Conservation (phyloP, 2,113 vertebrate species). For the Geococcyx californianus region DNA sequence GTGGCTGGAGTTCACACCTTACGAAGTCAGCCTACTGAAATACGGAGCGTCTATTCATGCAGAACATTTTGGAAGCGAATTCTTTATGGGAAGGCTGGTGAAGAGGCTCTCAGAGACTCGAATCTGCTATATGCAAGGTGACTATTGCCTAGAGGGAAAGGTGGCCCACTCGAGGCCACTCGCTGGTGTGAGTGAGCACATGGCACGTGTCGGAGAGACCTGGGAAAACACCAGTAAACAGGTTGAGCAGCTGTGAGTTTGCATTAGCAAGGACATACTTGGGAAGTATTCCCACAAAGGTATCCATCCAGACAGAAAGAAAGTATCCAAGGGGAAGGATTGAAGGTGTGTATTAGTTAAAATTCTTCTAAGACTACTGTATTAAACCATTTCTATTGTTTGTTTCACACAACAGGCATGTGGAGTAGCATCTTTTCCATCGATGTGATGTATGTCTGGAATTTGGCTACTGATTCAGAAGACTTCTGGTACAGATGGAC, state of each 20-base stretch:
- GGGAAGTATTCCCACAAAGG: neutral
- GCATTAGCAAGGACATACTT: neutral
- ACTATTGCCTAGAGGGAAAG: neutral
- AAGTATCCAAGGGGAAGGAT: neutral
- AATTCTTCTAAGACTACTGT: neutral
- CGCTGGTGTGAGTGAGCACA: accelerated
- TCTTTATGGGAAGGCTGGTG: slow-evolving; percentile 79
- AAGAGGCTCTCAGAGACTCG: slow-evolving; percentile 77
- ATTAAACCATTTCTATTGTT: neutral
- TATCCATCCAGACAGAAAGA: neutral
- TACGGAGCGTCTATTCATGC: slow-evolving; percentile 75
- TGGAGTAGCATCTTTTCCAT: slow-evolving; percentile 85
- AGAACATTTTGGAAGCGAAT: slow-evolving; percentile 81
- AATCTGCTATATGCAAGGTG: slow-evolving; percentile 78
- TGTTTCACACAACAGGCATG: slow-evolving; percentile 64
- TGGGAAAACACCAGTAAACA: neutral
- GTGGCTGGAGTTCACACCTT: slow-evolving; percentile 85
- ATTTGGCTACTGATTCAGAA: slow-evolving; percentile 73
- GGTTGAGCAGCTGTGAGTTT: neutral
- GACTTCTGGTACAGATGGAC: slow-evolving; percentile 81
- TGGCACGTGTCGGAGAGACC: neutral
- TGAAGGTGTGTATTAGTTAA: slow-evolving; percentile 27
- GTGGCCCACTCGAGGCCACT: neutral
- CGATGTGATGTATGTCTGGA: slow-evolving; percentile 80
- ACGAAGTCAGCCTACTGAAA: slow-evolving; percentile 79